Percentiles rank a stretch among this genome's conserved stretches.
Evolutionary conservation across 2,113 vertebrate genomes (phyloP).

Genomic region (Choloepus hoffmanni): DNA sequence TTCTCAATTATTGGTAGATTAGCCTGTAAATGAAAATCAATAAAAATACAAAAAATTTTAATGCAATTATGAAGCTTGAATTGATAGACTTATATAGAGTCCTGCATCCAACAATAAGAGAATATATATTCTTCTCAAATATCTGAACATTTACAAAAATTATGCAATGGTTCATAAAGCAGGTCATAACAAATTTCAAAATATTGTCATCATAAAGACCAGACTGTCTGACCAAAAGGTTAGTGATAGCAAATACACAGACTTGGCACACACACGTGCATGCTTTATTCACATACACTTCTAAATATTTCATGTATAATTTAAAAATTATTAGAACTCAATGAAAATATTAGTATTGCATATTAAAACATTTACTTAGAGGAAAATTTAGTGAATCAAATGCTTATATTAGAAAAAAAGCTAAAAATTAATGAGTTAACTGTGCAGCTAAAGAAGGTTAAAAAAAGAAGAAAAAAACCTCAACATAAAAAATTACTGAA

Average conservation of each 20-base stretch:
- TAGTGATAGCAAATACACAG: background rate
- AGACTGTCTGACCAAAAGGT: background rate
- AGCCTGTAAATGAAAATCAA: background rate
- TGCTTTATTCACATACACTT: background rate
- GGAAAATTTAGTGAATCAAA: background rate
- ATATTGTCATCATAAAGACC: background rate
- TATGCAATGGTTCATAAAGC: background rate
- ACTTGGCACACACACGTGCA: background rate
- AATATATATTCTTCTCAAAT: background rate
- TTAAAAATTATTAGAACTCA: background rate
- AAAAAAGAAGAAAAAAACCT: background rate
- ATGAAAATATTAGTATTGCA: background rate
- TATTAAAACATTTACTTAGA: background rate
- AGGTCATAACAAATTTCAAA: background rate
- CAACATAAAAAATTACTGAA: background rate
- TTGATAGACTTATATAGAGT: background rate
- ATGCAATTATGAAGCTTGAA: background rate
- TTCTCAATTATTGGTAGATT: conserved; percentile 1
- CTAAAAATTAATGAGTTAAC: background rate
- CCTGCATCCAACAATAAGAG: background rate
- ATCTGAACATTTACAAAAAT: background rate
- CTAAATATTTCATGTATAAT: background rate
- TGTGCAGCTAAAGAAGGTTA: background rate
- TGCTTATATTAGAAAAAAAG: background rate
- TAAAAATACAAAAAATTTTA: conserved; percentile 6